Evolutionary conservation across 1,140 invertebrate species (phyloP), one percentile per base, ranked within the genome.

Genomic region (Lethrus apterus): DNA sequence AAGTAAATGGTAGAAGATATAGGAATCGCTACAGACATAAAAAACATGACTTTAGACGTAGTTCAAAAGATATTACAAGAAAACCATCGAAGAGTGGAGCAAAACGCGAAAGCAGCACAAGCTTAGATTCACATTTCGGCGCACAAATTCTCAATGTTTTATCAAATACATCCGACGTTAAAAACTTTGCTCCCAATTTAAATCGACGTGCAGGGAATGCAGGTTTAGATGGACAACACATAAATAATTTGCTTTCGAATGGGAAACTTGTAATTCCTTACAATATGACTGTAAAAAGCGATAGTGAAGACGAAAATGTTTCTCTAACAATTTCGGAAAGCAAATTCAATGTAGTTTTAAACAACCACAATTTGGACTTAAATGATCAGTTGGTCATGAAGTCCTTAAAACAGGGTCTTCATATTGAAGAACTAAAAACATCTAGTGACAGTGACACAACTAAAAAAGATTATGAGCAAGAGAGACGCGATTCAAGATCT

Each of bases 61-160:
- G 44, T 31, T 48, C 32, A 10, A 29, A 40, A 18, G 33, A 45
- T 3, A 42, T 55, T 8, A 54, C 46, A 59, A 55, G 68, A 59
- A 60, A 60, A 67, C 57, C 69, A 58, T 64, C 67, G 24, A 68
- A 70, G 61, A 63, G 66, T 2, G 67, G 70, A 8, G 41, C 66
- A 7, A 71, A 83, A 18, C 74, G 82, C 45, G 84, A 81, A 14
- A 87, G 84, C 57, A 83, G 81, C 29, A 84, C 83, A 1, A 89
- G 86, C 1, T 77, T 86, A 26, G 84, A 87, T 53, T 88, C 84
- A 50, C 82, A 86, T 61, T 66, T 83, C 5, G 77, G 76, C 20
- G 67, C 75, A 8, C 79, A 80, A 58, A 63, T 80, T 60, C 66
- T 72, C 48, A 74, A 62, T 46, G 72, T 57, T 41, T 71, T 66